A percentile compares a stretch with the other conserved stretches of the same genome.
These are phyloP conservation scores for Tachuris rubrigastra DNA, from an alignment of 2,113 vertebrate genomes.

Conservation along the genomic window DNA sequence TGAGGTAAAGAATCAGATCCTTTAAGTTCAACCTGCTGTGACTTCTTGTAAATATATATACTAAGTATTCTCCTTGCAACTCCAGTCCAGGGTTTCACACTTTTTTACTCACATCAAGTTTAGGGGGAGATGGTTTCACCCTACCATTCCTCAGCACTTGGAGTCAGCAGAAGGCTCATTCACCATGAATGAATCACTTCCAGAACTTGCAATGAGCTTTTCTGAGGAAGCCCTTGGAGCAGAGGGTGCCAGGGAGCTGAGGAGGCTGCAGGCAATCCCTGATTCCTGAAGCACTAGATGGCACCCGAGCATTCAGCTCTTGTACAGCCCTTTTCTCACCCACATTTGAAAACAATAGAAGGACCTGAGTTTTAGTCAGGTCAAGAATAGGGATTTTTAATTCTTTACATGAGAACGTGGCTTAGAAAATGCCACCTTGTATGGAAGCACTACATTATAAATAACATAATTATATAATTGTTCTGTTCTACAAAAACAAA, in stretches of 20 bases:
- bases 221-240: background rate
- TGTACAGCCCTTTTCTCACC: background rate
- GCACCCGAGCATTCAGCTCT: slow-evolving; percentile 44
- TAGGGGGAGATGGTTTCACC: background rate
- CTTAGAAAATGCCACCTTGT: background rate
- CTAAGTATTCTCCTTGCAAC: background rate
- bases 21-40: background rate
- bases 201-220: background rate
- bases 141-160: background rate
- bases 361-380: background rate
- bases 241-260: background rate
- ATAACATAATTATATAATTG: background rate
- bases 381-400: background rate
- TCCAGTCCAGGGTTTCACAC: background rate
- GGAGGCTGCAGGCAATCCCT: background rate
- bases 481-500: background rate
- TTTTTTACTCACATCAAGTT: background rate
- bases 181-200: background rate
- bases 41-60: background rate
- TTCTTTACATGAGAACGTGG: fast-evolving
- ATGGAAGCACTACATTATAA: background rate
- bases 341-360: background rate
- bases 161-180: background rate
- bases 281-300: slow-evolving; percentile 48
- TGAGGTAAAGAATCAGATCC: background rate